phyloP scores from a whole-genome alignment of 2,888 invertebrate species.

The Yponomeuta cagnagella region DNA sequence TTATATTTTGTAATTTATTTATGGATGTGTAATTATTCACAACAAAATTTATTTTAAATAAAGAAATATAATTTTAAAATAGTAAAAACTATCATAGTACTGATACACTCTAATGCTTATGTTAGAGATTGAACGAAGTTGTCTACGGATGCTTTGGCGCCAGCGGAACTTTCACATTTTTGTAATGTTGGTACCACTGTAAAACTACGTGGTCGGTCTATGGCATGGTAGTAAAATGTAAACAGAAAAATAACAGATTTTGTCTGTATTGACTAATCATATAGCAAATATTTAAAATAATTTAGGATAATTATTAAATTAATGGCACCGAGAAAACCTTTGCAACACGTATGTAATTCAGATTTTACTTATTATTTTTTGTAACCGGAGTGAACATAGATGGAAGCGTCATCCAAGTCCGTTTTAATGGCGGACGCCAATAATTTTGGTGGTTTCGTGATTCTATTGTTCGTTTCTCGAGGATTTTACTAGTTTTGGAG shows the following conservation, averaged over 20 bases:
- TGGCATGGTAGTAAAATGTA: conserved; percentile 66
- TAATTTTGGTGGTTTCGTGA: conserved; percentile 74
- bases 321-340: neutral
- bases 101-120: neutral
- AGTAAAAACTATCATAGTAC: neutral
- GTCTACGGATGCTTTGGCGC: conserved; percentile 43
- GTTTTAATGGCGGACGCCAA: conserved; percentile 74
- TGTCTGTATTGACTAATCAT: conserved; percentile 31
- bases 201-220: conserved; percentile 68
- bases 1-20: neutral
- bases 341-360: conserved; percentile 1
- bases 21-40: neutral
- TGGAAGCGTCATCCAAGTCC: conserved; percentile 71
- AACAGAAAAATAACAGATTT: conserved; percentile 51
- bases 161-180: conserved; percentile 55
- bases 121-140: conserved; percentile 6
- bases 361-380: conserved; percentile 45
- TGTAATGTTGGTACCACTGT: conserved; percentile 53
- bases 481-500: conserved; percentile 47
- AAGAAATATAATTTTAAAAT: neutral
- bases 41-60: neutral
- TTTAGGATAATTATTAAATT: conserved; percentile 1
- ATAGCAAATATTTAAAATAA: conserved; percentile 19
- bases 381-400: conserved; percentile 70
- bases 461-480: conserved; percentile 71